phyloP scores from a whole-genome alignment of 2,797 vertebrate genomes.

The Crenichthys baileyi region DNA sequence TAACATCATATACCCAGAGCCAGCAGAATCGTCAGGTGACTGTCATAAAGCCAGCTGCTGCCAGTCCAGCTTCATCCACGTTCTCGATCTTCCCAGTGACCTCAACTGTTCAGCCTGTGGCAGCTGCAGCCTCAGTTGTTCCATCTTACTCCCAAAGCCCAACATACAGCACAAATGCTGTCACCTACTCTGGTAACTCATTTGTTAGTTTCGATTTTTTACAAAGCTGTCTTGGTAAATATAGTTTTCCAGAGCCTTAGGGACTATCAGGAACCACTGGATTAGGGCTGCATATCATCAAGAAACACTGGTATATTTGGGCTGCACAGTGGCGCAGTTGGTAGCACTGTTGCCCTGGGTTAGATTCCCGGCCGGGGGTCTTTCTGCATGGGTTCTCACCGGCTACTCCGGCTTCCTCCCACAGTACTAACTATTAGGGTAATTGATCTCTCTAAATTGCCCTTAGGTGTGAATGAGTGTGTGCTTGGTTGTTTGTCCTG shows the following conservation, averaged over 20 bases:
- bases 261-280: background rate
- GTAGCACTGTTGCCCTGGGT: too few relatives aligned
- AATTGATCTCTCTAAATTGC: too few relatives aligned
- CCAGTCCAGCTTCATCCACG: conserved; percentile 93
- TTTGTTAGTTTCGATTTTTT: background rate
- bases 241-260: background rate
- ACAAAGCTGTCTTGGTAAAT: background rate
- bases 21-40: conserved; percentile 97
- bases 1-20: conserved; percentile 94
- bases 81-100: conserved; percentile 98
- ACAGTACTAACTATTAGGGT: too few relatives aligned
- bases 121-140: conserved; percentile 88
- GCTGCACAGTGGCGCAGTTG: too few relatives aligned
- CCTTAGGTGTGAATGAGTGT: too few relatives aligned
- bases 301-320: background rate
- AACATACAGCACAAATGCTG: conserved; percentile 96
- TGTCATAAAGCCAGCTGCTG: conserved; percentile 96
- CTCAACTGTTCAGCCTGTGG: conserved; percentile 94
- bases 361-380: too few relatives aligned
- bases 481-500: too few relatives aligned
- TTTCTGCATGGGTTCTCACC: too few relatives aligned
- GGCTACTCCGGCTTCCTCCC: too few relatives aligned
- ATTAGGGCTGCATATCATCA: background rate
- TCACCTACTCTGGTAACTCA: conserved; percentile 94
- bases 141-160: conserved; percentile 97